phyloP scores from a whole-genome alignment of 2,113 vertebrate species.

The Forbesichthys agassizii region DNA sequence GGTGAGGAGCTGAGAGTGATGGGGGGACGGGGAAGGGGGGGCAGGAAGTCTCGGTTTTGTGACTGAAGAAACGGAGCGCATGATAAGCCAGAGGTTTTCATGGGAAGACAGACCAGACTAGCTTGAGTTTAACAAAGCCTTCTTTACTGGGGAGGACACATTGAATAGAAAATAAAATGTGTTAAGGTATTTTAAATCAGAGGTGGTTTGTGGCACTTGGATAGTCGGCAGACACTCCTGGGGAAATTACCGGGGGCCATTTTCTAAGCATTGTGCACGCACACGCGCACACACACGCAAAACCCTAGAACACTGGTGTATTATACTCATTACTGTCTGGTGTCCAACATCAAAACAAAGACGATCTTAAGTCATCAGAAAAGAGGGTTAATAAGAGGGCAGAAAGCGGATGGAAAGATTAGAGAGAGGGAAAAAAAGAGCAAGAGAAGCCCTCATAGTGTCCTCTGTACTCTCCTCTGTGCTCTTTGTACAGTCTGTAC shows the following conservation, averaged over 20 bases:
- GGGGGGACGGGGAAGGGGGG: conserved; percentile 31
- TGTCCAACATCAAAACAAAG: conserved; percentile 20
- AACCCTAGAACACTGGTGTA: conserved; percentile 19
- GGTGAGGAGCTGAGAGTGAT: not conserved
- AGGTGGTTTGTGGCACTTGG: conserved; percentile 33
- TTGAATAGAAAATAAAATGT: conserved; percentile 12
- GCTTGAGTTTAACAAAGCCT: conserved; percentile 20
- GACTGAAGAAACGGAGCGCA: conserved; percentile 38
- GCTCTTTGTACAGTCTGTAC: conserved; percentile 32
- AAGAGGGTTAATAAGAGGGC: conserved; percentile 13
- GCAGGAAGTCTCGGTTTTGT: conserved; percentile 37
- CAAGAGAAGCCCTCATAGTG: conserved; percentile 13
- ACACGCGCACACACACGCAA: conserved; percentile 17
- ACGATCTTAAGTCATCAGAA: not conserved
- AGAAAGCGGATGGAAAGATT: conserved; percentile 12
- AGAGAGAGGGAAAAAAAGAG: conserved; percentile 7
- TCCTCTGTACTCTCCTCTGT: conserved; percentile 17
- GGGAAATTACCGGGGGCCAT: conserved; percentile 49
- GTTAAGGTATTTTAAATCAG: conserved; percentile 17
- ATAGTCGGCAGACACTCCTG: conserved; percentile 43
- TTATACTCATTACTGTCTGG: conserved; percentile 26
- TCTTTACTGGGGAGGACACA: not conserved
- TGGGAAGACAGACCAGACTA: conserved; percentile 5
- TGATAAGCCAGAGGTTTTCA: conserved; percentile 36
- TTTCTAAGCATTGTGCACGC: conserved; percentile 20